Evolutionary conservation across 2,888 invertebrate species (phyloP).

Genomic region (Idaea dimidiata): DNA sequence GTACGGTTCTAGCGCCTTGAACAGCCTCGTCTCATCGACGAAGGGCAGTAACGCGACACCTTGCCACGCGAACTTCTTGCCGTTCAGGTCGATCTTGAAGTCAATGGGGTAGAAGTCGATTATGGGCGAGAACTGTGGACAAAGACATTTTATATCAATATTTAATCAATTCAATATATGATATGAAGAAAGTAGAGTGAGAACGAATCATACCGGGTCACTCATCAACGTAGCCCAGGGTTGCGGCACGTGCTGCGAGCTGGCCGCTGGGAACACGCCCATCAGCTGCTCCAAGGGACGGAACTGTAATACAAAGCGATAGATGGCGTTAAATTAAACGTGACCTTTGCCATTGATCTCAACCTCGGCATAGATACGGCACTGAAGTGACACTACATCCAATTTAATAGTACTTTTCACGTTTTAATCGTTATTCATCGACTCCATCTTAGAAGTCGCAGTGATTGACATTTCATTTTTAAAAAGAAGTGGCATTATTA

Average conservation of each 20-base stretch:
- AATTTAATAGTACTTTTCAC: too few species aligned
- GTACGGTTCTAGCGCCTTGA: slow-evolving; percentile 90
- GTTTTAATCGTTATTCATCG: too few species aligned
- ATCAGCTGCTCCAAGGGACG: slow-evolving; percentile 98
- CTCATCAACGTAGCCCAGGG: slow-evolving; percentile 97
- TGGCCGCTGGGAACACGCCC: slow-evolving; percentile 99
- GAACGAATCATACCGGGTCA: slow-evolving; percentile 92
- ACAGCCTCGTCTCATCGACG: slow-evolving; percentile 95
- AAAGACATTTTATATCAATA: slow-evolving; percentile 15
- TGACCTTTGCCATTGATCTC: too few species aligned
- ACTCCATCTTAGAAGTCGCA: too few species aligned
- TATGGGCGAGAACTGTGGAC: slow-evolving; percentile 90
- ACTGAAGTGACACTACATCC: too few species aligned
- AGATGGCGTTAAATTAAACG: too few species aligned
- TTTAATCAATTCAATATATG: neutral
- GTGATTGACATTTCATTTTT: too few species aligned
- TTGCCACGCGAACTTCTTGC: slow-evolving; percentile 99
- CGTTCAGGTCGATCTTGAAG: slow-evolving; percentile 98
- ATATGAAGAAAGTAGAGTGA: too few species aligned
- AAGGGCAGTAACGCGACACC: slow-evolving; percentile 99
- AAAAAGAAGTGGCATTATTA: too few species aligned
- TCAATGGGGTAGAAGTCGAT: slow-evolving; percentile 99
- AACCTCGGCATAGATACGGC: too few species aligned
- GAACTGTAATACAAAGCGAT: too few species aligned
- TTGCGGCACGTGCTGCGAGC: slow-evolving; percentile 94